Evolutionary conservation across 2,113 vertebrate genomes (phyloP).

Genomic region (Plectropomus leopardus): DNA sequence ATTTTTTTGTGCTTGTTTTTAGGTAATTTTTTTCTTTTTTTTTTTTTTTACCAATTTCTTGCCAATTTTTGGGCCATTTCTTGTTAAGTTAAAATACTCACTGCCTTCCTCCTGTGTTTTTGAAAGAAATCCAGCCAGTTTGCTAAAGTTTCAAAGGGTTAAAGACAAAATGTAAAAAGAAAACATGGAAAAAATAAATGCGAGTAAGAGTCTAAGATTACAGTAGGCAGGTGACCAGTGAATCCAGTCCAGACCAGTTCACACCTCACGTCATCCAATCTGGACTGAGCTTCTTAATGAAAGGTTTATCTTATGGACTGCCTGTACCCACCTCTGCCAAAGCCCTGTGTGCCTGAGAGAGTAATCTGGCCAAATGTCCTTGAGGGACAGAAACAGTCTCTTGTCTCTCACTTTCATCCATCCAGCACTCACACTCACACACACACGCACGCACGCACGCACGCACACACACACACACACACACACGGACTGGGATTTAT

Average conservation of each 20-base stretch:
- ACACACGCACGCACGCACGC: neutral
- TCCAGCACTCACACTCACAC: neutral
- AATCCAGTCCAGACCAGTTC: constrained; percentile 7
- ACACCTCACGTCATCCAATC: neutral
- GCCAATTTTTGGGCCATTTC: too few relatives aligned
- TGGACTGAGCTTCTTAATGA: constrained; percentile 27
- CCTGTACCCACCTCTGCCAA: neutral
- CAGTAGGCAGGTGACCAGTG: constrained; percentile 4
- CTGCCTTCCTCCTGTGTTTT: too few relatives aligned
- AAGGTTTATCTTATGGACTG: constrained; percentile 20
- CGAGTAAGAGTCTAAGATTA: neutral
- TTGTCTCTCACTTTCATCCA: neutral
- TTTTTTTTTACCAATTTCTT: too few relatives aligned
- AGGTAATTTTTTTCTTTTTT: too few relatives aligned
- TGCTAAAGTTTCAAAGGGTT: too few relatives aligned
- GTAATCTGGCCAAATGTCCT: constrained; percentile 24
- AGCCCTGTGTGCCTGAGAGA: neutral
- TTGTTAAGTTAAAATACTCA: too few relatives aligned
- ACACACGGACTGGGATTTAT: too few relatives aligned
- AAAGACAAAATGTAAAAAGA: too few relatives aligned
- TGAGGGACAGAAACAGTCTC: constrained; percentile 14
- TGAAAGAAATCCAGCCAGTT: too few relatives aligned
- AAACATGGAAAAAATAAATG: neutral
- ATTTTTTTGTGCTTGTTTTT: too few relatives aligned
- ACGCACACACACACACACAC: neutral